A percentile compares a stretch with the other conserved stretches of the same genome.
phyloP scores from a whole-genome alignment of 53 echinoderm and acorn worm species.

The Mesocentrotus franciscanus region DNA sequence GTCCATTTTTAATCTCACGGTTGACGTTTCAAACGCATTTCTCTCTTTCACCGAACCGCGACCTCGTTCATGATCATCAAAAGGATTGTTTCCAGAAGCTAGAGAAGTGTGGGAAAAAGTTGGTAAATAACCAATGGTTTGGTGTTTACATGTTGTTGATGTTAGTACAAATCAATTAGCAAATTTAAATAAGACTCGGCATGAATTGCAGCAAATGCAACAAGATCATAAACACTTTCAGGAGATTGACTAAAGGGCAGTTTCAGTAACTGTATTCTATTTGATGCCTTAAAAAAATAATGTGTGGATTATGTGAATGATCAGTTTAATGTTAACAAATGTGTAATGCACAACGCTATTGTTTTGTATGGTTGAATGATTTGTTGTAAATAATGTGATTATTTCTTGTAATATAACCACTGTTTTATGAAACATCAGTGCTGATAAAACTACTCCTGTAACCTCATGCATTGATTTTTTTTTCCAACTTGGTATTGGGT shows the following conservation, averaged over 20 bases:
- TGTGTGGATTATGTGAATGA: too few relatives aligned
- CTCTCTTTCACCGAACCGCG: not conserved
- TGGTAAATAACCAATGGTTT: not conserved
- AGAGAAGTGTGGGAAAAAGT: not conserved
- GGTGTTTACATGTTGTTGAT: not conserved
- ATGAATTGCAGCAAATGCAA: not conserved
- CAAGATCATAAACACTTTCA: not conserved
- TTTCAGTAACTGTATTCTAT: not conserved
- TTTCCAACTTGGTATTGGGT: too few relatives aligned
- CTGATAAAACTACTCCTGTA: too few relatives aligned
- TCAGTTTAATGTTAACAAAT: too few relatives aligned
- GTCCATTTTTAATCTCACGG: not conserved
- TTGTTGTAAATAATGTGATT: too few relatives aligned
- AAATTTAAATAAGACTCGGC: not conserved
- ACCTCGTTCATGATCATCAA: not conserved
- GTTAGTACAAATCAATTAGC: not conserved
- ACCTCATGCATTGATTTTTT: too few relatives aligned
- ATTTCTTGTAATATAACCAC: too few relatives aligned
- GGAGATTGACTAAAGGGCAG: not conserved
- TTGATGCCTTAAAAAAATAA: not conserved
- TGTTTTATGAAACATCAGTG: too few relatives aligned
- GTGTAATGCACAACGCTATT: too few relatives aligned
- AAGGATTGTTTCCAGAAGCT: not conserved
- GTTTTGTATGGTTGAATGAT: too few relatives aligned
- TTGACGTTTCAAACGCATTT: constrained; percentile 47